phyloP scores from a whole-genome alignment of 2,888 invertebrate species.

The Napeogenes inachia region DNA sequence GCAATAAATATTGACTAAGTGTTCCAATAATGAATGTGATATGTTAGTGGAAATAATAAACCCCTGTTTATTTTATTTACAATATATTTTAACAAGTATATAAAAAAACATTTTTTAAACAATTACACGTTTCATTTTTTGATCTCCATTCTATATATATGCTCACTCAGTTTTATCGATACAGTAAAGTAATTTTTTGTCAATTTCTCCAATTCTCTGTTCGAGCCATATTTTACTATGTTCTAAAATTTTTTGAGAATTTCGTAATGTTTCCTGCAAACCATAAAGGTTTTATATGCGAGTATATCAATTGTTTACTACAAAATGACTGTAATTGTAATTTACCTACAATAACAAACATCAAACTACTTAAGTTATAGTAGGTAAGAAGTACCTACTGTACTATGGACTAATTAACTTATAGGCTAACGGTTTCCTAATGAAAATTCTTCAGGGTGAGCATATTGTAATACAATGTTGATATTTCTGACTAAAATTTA shows the following conservation, averaged over 20 bases:
- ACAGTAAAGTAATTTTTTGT: slow-evolving; percentile 57
- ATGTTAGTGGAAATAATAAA: slow-evolving; percentile 40
- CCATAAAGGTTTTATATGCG: not conserved
- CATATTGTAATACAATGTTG: no score
- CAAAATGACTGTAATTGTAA: no score
- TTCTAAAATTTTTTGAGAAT: slow-evolving; percentile 49
- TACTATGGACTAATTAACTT: no score
- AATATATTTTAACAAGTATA: slow-evolving; percentile 12
- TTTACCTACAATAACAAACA: no score
- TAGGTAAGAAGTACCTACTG: no score
- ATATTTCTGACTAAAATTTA: no score
- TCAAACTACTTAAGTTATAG: no score
- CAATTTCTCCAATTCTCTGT: slow-evolving; percentile 52
- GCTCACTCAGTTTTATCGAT: slow-evolving; percentile 55
- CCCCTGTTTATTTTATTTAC: slow-evolving; percentile 17
- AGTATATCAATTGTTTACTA: no score
- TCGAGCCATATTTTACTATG: slow-evolving; percentile 53
- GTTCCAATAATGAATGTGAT: slow-evolving; percentile 40
- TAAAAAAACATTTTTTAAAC: slow-evolving; percentile 15
- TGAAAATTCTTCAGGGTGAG: no score
- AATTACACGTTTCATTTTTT: slow-evolving; percentile 34
- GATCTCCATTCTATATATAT: slow-evolving; percentile 37
- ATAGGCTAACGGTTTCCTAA: no score
- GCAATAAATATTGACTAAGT: slow-evolving; percentile 1
- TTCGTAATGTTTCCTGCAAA: slow-evolving; percentile 45